phyloP scores from a whole-genome alignment of 2,797 vertebrate genomes.

The Luscinia luscinia region DNA sequence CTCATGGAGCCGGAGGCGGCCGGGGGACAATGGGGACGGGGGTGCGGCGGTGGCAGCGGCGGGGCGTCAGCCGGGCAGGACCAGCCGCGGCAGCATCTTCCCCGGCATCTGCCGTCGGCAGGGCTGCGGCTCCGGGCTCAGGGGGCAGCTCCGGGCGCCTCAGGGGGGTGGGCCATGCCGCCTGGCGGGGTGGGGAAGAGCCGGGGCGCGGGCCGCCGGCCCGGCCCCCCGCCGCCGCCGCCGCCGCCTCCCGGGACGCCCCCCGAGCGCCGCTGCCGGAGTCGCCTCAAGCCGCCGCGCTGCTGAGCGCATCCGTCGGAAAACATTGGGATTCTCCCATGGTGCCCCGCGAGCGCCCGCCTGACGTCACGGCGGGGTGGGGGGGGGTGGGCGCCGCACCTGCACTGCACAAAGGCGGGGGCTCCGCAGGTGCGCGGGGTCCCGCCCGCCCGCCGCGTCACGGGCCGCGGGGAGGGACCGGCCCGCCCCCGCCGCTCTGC shows the following conservation, averaged over 20 bases:
- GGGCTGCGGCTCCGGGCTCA: conserved; percentile 23
- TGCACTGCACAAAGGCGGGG: conserved; percentile 48
- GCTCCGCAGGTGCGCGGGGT: conserved; percentile 26
- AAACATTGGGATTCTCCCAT: conserved; percentile 85
- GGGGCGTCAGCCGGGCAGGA: conserved; percentile 53
- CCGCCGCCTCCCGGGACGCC: neutral
- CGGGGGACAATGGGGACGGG: conserved; percentile 74
- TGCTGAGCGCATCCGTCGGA: conserved; percentile 77
- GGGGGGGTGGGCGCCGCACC: conserved; percentile 46
- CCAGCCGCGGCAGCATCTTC: conserved; percentile 49
- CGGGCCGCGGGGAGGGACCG: neutral
- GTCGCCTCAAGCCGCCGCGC: conserved; percentile 73
- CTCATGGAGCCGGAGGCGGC: conserved; percentile 75
- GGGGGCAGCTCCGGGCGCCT: neutral
- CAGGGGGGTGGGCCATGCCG: neutral
- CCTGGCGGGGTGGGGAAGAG: conserved; percentile 17
- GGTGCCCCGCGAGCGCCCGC: conserved; percentile 74
- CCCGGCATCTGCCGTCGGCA: neutral
- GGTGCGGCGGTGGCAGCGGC: neutral
- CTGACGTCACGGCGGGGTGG: conserved; percentile 73
- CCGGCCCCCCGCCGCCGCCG: conserved; percentile 19
- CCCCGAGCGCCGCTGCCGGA: conserved; percentile 67
- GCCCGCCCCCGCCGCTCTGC: neutral
- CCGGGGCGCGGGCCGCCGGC: conserved; percentile 18
- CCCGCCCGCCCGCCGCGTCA: neutral